Evolutionary conservation across 2,888 invertebrate species (phyloP), one percentile per base, ranked within the genome.

Genomic region (Acanthopleura granulata): DNA sequence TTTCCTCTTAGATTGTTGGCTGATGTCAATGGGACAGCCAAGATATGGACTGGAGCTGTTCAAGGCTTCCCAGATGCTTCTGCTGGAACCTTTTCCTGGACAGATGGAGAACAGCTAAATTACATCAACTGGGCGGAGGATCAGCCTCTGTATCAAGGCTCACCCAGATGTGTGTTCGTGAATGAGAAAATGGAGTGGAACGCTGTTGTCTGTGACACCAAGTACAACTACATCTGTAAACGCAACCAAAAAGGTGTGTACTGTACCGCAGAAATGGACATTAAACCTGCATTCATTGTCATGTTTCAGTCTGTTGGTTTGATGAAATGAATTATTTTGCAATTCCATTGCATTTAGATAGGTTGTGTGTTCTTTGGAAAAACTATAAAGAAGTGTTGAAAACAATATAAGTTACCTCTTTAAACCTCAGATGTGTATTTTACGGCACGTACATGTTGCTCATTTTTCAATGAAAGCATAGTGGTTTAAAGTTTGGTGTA

Each of bases 191-290:
- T 66, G 29, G 16, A 27, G 29, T 66, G 66, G 66, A 25, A 66
- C 29, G 66, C 66, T 27, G 66, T 27, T 25, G 29, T 27, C 29
- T 66, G 66, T 66, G 66, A 27, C 29, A 15, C 25, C 18, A 22
- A 22, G 16, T 16, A 27, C 29, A 27, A 27, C 29, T 66, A 22
- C 14, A 66, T 66, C 29, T 66, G 66, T 14, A 66, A 66, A 25
- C 66, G 66, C 25, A 66, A 27, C 29, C 25, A 66, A 27, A 18
- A 66, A 66, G 66, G 66, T 66, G 40, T 40, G 40, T 40, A 40
- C n/a, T 40, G 40, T 40, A 3, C 3, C 40, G 9, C 40, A 40
- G 9, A 40, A 3, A 40, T 3, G 3, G 3, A 6, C 3, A 40
- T 6, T 40, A 9, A 40, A 6, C 9, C 4, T 40, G 9, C 4